Conservation (phyloP, 2,113 vertebrate species). For the Galemys pyrenaicus region DNA sequence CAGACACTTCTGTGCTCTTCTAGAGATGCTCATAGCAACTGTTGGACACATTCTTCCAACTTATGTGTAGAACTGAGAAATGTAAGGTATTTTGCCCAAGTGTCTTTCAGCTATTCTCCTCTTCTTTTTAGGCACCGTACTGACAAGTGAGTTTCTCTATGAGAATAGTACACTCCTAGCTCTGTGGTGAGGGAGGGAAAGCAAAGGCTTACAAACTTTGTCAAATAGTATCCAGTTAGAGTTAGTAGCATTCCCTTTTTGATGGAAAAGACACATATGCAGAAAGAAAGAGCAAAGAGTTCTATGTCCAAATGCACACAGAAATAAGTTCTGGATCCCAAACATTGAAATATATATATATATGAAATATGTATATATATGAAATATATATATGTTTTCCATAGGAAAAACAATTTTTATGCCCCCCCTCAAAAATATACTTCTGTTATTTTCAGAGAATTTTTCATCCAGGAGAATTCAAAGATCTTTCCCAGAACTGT, state of each 20-base stretch:
- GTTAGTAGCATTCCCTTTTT: background rate
- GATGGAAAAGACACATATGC: background rate
- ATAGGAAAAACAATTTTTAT: background rate
- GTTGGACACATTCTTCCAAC: background rate
- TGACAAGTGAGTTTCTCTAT: background rate
- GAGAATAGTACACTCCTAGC: background rate
- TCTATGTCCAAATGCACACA: background rate
- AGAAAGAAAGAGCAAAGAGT: background rate
- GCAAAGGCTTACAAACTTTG: background rate
- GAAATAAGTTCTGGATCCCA: background rate
- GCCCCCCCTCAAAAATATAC: background rate
- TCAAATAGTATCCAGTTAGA: background rate
- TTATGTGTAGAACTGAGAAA: background rate
- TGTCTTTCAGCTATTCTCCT: background rate
- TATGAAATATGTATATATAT: too few relatives aligned
- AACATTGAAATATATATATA: background rate
- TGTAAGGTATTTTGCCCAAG: background rate
- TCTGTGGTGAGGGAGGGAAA: background rate
- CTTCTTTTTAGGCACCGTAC: background rate
- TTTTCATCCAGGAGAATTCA: slow-evolving; percentile 33
- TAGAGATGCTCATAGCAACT: background rate
- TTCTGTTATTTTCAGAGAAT: slow-evolving; percentile 45
- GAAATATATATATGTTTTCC: background rate
- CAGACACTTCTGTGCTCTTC: background rate
- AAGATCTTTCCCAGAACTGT: slow-evolving; percentile 32